These are phyloP conservation scores for Himalopsyche kuldschensis DNA, from an alignment of 2,888 invertebrate genomes.

Conservation along the genomic window DNA sequence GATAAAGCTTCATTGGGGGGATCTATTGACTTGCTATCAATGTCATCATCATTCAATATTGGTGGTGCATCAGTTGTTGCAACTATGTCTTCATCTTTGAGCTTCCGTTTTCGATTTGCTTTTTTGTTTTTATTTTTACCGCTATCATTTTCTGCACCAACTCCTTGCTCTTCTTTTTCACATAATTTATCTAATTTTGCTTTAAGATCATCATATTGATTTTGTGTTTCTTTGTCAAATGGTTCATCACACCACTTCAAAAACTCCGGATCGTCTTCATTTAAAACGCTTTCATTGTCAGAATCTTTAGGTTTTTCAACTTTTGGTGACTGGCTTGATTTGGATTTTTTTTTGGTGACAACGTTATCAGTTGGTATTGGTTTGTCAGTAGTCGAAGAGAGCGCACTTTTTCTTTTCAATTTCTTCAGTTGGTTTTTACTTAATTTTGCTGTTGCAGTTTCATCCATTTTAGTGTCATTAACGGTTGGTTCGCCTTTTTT, in stretches of 20 bases:
- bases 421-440: background rate
- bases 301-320: slow-evolving; percentile 4
- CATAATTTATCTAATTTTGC: slow-evolving; percentile 30
- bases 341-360: background rate
- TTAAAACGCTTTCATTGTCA: slow-evolving; percentile 28
- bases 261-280: slow-evolving; percentile 44
- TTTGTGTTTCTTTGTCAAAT: slow-evolving; percentile 27
- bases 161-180: slow-evolving; percentile 37
- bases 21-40: too few species aligned
- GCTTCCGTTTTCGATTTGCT: slow-evolving; percentile 39
- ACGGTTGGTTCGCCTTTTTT: background rate
- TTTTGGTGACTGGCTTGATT: background rate
- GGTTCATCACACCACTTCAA: slow-evolving; percentile 40
- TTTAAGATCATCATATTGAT: slow-evolving; percentile 26
- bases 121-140: slow-evolving; percentile 40
- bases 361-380: background rate
- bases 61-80: background rate
- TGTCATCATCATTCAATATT: background rate
- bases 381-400: background rate
- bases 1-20: background rate
- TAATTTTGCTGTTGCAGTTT: slow-evolving; percentile 11
- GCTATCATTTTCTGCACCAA: background rate
- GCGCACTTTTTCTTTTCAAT: background rate
- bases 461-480: background rate
- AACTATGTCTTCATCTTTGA: slow-evolving; percentile 27